Conservation (phyloP, 2,888 invertebrate genomes). For the Cantharis nigra region DNA sequence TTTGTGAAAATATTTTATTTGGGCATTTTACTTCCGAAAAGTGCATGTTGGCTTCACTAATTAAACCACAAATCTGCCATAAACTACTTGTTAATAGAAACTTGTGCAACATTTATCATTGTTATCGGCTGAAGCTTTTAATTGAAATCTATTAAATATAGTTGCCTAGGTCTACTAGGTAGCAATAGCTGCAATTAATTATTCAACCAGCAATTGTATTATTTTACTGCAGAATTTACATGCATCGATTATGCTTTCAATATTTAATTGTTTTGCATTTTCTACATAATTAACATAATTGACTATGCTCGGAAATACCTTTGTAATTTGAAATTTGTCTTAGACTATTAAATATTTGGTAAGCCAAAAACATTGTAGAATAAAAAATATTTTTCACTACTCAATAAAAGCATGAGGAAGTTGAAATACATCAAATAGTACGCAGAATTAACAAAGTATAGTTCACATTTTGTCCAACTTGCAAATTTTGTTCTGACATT, state of each 20-base stretch:
- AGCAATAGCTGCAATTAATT: not conserved
- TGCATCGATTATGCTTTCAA: not conserved
- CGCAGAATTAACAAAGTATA: not conserved
- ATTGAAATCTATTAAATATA: not conserved
- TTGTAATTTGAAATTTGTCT: not conserved
- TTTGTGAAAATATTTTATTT: too few relatives aligned
- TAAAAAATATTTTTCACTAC: not conserved
- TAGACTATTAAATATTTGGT: not conserved
- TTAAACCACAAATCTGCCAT: too few relatives aligned
- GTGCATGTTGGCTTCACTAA: too few relatives aligned
- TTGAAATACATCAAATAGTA: not conserved
- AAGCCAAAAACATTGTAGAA: not conserved
- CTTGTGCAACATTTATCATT: not conserved
- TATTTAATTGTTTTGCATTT: not conserved
- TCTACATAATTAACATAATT: not conserved
- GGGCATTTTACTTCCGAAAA: too few relatives aligned
- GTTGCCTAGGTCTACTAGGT: not conserved
- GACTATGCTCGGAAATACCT: not conserved
- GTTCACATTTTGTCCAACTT: not conserved
- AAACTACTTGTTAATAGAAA: too few relatives aligned
- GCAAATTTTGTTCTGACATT: not conserved
- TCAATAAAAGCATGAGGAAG: not conserved
- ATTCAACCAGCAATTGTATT: not conserved
- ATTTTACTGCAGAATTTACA: not conserved
- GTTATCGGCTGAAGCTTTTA: not conserved